Evolutionary conservation across 2,888 invertebrate genomes (phyloP), one percentile per base, ranked within the genome.

Genomic region (Agrypnus murinus): DNA sequence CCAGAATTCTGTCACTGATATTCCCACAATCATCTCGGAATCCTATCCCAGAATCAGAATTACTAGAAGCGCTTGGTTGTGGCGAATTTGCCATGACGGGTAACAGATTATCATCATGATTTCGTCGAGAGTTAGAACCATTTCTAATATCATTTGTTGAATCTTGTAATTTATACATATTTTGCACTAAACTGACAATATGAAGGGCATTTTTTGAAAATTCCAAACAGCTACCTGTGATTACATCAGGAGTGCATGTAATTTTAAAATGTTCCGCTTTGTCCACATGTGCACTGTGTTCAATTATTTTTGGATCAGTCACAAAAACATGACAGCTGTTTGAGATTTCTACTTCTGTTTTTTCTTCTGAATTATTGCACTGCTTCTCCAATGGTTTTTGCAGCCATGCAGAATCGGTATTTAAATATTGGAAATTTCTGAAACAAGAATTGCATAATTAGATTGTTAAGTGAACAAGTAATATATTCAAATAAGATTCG

Each of bases 281-380:
- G n/a, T 89, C 87, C 1, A 90, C 86, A 85, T 98, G 98, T 46
- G 91, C 89, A 31, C 89, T 89, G 82, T 98, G 98, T 69, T 94
- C 92, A 3, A 92, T 90, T 77, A 96, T 87, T 84, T 96, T 93
- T 0, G 95, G 92, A 82, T 98, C 97, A 7, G 97, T 94, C 70
- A 95, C 95, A 84, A 98, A 98, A 0, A 98, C 96, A 85, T 98
- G 98, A 81, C 98, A 97, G 62, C 97, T 96, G 81, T 95, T 95
- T 0, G 95, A 95, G 14, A 91, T 89, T 74, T 89, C 89, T 8
- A 90, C 78, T 81, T 89, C 88, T 10, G 83, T 82, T 62, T 83
- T 74, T 38, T 77, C 75, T n/a, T 79, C 80, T 12, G 73, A 68
- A 59, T 79, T 80, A 63, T 79, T 80, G 5, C 55, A 55, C 9